Conservation (phyloP, 2,888 invertebrate genomes). For the Apamea epomidion region DNA sequence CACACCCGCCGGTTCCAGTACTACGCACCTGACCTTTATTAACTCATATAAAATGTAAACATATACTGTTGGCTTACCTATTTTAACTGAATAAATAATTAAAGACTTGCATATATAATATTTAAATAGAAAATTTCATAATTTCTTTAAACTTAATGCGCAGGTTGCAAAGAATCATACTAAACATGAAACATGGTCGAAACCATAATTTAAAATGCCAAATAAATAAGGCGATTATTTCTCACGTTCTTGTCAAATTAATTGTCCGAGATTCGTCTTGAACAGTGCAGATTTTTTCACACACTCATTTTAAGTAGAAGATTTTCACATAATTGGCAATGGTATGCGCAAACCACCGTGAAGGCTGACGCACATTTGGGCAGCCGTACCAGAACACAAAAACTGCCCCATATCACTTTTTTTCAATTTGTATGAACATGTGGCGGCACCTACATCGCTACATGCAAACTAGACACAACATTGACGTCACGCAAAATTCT, state of each 20-base stretch:
- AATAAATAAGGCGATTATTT: background rate
- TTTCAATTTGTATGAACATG: background rate
- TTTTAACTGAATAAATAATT: too few species aligned
- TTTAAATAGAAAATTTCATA: too few species aligned
- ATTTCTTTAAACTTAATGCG: background rate
- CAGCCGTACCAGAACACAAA: background rate
- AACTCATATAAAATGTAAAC: background rate
- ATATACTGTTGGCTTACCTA: background rate
- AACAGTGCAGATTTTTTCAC: background rate
- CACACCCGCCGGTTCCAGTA: too few species aligned
- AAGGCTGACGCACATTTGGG: background rate
- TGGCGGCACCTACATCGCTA: too few species aligned
- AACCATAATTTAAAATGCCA: background rate
- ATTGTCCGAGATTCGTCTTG: background rate
- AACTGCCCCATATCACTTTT: background rate
- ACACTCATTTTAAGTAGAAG: background rate
- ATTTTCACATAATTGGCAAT: background rate
- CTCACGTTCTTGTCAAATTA: constrained; percentile 19
- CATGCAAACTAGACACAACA: too few species aligned
- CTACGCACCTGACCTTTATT: too few species aligned
- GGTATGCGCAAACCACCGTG: background rate
- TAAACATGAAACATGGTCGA: background rate
- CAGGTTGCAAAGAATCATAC: background rate
- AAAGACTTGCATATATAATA: too few species aligned
- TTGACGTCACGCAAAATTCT: too few species aligned